A percentile compares a stretch with the other conserved stretches of the same genome.
These are phyloP conservation scores for Vidua macroura DNA, from an alignment of 2,113 vertebrate species.

Conservation along the genomic window DNA sequence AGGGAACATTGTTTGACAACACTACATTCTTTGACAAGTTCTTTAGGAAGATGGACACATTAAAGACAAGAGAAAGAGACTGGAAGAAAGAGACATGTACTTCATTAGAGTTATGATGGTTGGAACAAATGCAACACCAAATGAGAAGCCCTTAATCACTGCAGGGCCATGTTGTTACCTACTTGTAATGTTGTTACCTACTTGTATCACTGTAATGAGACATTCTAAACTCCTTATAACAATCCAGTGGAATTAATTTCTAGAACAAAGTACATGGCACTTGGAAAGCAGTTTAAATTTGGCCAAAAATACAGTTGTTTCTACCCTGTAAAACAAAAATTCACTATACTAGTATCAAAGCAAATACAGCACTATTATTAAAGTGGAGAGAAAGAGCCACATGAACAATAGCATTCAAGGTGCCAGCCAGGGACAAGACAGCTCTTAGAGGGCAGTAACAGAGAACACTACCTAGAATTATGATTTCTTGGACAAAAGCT, in stretches of 20 bases:
- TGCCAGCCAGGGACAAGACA: background rate
- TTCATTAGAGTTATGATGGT: background rate
- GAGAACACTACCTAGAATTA: background rate
- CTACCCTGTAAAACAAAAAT: background rate
- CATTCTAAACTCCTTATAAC: background rate
- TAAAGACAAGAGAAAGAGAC: background rate
- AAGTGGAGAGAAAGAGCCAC: background rate
- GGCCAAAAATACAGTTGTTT: background rate
- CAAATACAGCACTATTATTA: background rate
- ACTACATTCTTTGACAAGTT: background rate
- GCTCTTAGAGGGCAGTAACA: background rate
- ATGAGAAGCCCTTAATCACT: background rate
- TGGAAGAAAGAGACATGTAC: background rate
- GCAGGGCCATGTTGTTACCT: background rate
- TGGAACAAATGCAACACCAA: background rate
- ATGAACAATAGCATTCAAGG: background rate
- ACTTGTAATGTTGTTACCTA: background rate
- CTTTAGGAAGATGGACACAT: background rate
- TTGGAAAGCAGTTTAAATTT: background rate
- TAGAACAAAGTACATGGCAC: background rate
- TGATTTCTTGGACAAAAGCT: background rate
- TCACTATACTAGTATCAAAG: background rate
- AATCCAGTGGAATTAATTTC: background rate
- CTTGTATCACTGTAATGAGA: background rate
- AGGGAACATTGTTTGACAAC: background rate